These are phyloP conservation scores for Calliopum simillimum DNA, from an alignment of 2,888 invertebrate genomes.

Conservation along the genomic window DNA sequence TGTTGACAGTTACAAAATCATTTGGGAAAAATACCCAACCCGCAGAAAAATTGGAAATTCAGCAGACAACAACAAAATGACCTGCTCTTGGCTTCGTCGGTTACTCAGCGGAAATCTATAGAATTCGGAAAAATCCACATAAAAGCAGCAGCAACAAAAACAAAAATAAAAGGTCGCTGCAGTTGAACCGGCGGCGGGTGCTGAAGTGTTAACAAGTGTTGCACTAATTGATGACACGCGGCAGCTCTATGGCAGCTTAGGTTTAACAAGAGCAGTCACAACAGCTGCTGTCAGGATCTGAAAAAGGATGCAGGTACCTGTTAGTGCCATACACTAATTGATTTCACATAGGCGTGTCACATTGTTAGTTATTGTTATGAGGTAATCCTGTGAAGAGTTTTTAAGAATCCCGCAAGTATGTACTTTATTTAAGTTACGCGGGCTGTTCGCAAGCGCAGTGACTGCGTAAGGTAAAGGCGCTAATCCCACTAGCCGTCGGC, in stretches of 20 bases:
- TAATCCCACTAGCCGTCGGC: too few species aligned
- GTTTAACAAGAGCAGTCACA: not conserved
- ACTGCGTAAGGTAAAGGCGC: too few species aligned
- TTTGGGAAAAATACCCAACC: not conserved
- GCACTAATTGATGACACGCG: slow-evolving; percentile 42
- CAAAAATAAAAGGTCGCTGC: not conserved
- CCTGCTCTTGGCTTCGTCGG: too few species aligned
- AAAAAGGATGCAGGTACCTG: too few species aligned
- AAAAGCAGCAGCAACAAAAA: not conserved
- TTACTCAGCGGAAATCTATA: not conserved
- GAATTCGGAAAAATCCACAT: too few species aligned
- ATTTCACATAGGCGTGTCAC: too few species aligned
- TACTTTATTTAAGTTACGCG: too few species aligned
- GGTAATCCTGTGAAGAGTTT: too few species aligned
- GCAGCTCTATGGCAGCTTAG: not conserved
- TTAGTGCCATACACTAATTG: too few species aligned
- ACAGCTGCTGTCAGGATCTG: not conserved
- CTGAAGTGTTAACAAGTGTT: slow-evolving; percentile 60
- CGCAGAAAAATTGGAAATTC: not conserved
- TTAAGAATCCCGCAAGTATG: too few species aligned
- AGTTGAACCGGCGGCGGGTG: slow-evolving; percentile 50
- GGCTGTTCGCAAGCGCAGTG: too few species aligned
- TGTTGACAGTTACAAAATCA: slow-evolving; percentile 14
- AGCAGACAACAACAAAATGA: not conserved
- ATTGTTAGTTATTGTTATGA: too few species aligned